These are phyloP conservation scores for Cebidichthys violaceus DNA, from an alignment of 2,113 vertebrate species.

Conservation along the genomic window DNA sequence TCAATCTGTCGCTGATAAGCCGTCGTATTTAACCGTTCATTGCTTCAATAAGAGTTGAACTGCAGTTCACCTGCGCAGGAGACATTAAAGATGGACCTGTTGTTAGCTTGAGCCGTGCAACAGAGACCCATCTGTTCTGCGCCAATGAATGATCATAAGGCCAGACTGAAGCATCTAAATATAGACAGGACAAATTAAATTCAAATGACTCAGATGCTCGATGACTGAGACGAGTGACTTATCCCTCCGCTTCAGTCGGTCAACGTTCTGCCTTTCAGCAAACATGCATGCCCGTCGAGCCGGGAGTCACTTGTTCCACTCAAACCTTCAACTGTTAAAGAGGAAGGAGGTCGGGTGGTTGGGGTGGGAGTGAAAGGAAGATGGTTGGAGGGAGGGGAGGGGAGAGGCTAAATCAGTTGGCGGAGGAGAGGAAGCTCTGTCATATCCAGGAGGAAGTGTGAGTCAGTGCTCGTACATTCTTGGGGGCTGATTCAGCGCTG, in stretches of 20 bases:
- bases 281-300: slow-evolving; percentile 12
- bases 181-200: slow-evolving; percentile 70
- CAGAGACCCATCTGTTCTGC: slow-evolving; percentile 66
- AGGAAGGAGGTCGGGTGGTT: slow-evolving; percentile 63
- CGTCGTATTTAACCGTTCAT: neutral
- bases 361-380: slow-evolving; percentile 58
- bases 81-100: slow-evolving; percentile 41
- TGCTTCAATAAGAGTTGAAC: slow-evolving; percentile 36
- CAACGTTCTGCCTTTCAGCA: slow-evolving; percentile 30
- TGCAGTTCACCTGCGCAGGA: slow-evolving; percentile 47
- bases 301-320: slow-evolving; percentile 80
- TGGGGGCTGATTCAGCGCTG: slow-evolving; percentile 83
- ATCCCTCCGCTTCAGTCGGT: slow-evolving; percentile 31
- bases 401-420: slow-evolving; percentile 71
- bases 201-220: slow-evolving; percentile 74
- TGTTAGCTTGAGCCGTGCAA: slow-evolving; percentile 33
- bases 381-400: slow-evolving; percentile 56
- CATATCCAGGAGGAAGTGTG: slow-evolving; percentile 88
- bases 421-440: slow-evolving; percentile 81
- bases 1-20: neutral
- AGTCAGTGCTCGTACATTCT: slow-evolving; percentile 84
- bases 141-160: slow-evolving; percentile 59
- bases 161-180: slow-evolving; percentile 59
- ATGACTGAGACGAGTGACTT: slow-evolving; percentile 67
- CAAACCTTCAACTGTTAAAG: slow-evolving; percentile 51